A percentile compares a stretch with the other conserved stretches of the same genome.
Evolutionary conservation across 2,113 vertebrate species (phyloP).

Genomic region (Zosterops hypoxanthus): DNA sequence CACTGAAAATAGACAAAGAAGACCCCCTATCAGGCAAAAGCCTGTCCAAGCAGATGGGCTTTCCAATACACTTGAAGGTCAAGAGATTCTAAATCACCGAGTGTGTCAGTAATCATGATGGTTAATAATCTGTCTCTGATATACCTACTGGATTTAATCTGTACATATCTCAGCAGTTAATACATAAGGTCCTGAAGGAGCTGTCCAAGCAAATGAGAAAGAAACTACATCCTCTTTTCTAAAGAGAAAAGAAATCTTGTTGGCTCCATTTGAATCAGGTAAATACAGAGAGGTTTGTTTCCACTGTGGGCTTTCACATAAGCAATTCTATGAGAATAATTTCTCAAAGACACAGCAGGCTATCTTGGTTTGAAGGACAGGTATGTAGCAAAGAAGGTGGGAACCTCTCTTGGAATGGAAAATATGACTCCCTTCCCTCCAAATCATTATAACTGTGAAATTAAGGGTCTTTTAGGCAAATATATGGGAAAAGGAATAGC

Average conservation of each 20-base stretch:
- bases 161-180: not conserved
- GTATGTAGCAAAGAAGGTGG: too few relatives aligned
- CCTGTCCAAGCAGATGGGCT: constrained; percentile 38
- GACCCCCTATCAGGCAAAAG: constrained; percentile 5
- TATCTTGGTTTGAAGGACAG: not conserved
- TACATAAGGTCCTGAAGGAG: not conserved
- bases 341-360: not conserved
- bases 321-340: not conserved
- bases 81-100: not conserved
- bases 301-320: not conserved
- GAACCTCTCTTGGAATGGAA: not conserved
- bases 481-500: not conserved
- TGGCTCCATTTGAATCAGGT: not conserved
- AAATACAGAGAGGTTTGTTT: not conserved
- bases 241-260: not conserved
- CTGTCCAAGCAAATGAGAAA: not conserved
- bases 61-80: constrained; percentile 21
- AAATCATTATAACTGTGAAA: too few relatives aligned
- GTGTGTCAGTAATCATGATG: not conserved
- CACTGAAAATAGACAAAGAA: not conserved
- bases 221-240: not conserved
- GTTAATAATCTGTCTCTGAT: not conserved
- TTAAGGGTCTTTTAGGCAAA: not conserved
- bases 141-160: not conserved
- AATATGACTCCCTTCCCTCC: not conserved